Base-by-base conservation (phyloP, 2,888 invertebrate species). In the Trypoxylon attenuatum region DNA sequence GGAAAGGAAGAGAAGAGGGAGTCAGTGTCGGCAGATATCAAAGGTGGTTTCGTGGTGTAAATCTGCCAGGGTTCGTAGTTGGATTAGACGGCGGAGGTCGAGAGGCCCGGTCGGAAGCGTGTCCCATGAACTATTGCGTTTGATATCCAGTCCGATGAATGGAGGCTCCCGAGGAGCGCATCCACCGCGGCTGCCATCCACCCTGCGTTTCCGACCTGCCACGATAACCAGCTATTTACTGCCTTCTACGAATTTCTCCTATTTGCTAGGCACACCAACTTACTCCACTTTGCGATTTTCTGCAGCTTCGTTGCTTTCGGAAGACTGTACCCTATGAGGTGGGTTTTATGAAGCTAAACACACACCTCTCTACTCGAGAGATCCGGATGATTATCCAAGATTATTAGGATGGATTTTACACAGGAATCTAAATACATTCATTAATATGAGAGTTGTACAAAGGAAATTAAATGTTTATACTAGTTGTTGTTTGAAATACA, bases 161-260 rank as follows among this genome's bases (percentile, higher is more conserved):
- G 81, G 83, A 80, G 82, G 79, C 77, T 65, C 60, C n/a, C 63
- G 65, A 62, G 73, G 2, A 62, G 73, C 71, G 68, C 75, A 78
- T 81, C 75, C 79, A 70, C 55, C 65, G 60, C 54, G 53, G 55
- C 59, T 62, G 65, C 71, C 74, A 69, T 73, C 73, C 59, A 73
- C 76, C 73, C 70, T 73, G 65, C 75, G 78, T 75, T 82, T 83
- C 82, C 82, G 82, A 80, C 80, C 76, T 79, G 73, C 27, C 82
- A 82, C 82, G 85, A 85, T 85, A 85, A 84, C 85, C 84, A 79
- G 82, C 80, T 85, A 85, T 85, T 85, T 85, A 85, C 81, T 80
- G 77, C 79, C 77, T 71, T 74, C 67, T 67, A 74, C 73, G 76
- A 82, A 80, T 79, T 79, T 79, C 76, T 77, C 76, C 82, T 82